phyloP scores from a whole-genome alignment of 2,113 vertebrate species.

The Antechinus stuartii region DNA sequence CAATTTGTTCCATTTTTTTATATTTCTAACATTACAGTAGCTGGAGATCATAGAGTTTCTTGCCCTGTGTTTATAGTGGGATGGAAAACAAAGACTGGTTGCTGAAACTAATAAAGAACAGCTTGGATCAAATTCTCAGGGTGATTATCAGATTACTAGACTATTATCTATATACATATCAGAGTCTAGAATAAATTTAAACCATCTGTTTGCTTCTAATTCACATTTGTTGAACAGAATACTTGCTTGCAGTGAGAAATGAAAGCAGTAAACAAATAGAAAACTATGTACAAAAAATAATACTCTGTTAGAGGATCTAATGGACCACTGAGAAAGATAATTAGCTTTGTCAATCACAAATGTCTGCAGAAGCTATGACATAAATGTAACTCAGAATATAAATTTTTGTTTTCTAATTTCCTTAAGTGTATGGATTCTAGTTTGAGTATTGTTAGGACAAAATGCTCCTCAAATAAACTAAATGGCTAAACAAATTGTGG shows the following conservation, averaged over 20 bases:
- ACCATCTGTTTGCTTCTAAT: conserved; percentile 28
- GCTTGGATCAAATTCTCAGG: conserved; percentile 41
- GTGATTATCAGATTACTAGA: background rate
- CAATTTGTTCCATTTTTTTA: conserved; percentile 7
- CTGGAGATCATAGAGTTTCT: conserved; percentile 37
- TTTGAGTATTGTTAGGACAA: background rate
- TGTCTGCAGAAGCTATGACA: conserved; percentile 22
- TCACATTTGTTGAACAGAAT: conserved; percentile 37
- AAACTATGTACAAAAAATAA: background rate
- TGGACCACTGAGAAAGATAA: background rate
- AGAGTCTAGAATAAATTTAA: conserved; percentile 34
- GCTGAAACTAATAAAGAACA: conserved; percentile 10
- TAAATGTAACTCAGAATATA: background rate
- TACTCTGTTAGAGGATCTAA: conserved; percentile 16
- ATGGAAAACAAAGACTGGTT: conserved; percentile 15
- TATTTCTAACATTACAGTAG: conserved; percentile 22
- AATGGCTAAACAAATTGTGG: background rate
- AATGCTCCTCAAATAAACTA: background rate
- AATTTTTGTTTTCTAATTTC: conserved; percentile 14
- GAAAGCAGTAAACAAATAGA: conserved; percentile 31
- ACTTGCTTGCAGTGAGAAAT: background rate
- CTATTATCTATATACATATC: conserved; percentile 35
- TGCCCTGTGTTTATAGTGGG: background rate
- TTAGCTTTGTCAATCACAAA: conserved; percentile 42
- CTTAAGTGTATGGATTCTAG: background rate